phyloP scores from a whole-genome alignment of 2,888 invertebrate genomes.

The Pristionchus maxplancki region DNA sequence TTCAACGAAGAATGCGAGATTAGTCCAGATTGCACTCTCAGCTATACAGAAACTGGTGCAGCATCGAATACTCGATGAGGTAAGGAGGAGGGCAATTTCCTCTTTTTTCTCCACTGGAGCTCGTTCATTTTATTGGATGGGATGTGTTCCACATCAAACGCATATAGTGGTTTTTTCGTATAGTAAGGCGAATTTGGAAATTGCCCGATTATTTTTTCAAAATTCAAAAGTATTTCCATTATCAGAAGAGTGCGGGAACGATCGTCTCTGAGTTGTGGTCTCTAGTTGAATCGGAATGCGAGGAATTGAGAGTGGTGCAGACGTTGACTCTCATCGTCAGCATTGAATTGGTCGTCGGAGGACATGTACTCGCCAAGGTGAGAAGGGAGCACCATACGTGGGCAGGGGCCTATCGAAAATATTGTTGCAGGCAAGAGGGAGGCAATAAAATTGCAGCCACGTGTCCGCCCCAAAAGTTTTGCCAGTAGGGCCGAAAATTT shows the following conservation, averaged over 20 bases:
- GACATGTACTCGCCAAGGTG: conserved; percentile 93
- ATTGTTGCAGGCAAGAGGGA: too few relatives aligned
- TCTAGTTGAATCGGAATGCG: conserved; percentile 92
- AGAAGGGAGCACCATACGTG: too few relatives aligned
- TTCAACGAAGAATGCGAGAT: conserved; percentile 95
- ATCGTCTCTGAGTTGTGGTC: conserved; percentile 94
- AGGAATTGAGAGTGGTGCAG: conserved; percentile 90
- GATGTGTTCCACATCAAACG: neutral
- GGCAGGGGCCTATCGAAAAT: too few relatives aligned
- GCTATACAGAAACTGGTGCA: conserved; percentile 92
- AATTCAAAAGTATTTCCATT: neutral
- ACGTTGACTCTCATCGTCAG: conserved; percentile 94
- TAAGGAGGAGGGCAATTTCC: conserved; percentile 45
- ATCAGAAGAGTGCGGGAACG: conserved; percentile 90
- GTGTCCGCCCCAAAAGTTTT: too few relatives aligned
- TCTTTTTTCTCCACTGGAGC: neutral
- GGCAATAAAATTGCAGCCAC: too few relatives aligned
- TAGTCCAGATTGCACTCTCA: conserved; percentile 92
- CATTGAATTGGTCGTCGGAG: conserved; percentile 94
- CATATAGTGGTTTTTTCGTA: neutral
- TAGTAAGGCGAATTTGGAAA: neutral
- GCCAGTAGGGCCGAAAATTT: too few relatives aligned
- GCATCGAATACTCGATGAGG: conserved; percentile 70
- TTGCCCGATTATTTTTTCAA: neutral
- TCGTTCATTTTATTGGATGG: conserved; percentile 80